Evolutionary conservation across 2,888 invertebrate genomes (phyloP).

Genomic region (Mantis religiosa): DNA sequence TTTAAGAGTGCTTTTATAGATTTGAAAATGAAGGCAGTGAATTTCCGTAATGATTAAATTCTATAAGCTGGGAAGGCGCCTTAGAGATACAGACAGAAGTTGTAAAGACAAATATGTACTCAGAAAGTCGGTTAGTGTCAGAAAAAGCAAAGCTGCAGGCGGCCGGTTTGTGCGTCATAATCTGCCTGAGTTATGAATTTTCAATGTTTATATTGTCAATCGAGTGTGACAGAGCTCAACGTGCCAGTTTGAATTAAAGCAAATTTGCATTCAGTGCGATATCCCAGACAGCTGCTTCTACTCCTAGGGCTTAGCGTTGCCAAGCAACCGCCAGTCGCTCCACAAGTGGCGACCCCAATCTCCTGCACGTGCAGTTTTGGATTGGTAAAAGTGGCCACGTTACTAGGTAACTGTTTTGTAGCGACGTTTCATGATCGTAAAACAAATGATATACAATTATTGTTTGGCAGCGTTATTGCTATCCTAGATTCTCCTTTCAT

Average conservation of each 20-base stretch:
- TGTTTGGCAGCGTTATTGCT: too few relatives aligned
- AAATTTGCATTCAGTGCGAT: conserved; percentile 28
- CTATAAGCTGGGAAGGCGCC: too few relatives aligned
- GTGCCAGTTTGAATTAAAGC: conserved; percentile 24
- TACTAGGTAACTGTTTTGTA: too few relatives aligned
- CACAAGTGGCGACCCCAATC: background rate
- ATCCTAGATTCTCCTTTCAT: too few relatives aligned
- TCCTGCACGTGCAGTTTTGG: background rate
- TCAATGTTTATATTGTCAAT: conserved; percentile 27
- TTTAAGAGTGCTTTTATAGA: too few relatives aligned
- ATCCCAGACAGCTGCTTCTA: conserved; percentile 10
- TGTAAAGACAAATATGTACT: background rate
- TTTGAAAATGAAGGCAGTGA: too few relatives aligned
- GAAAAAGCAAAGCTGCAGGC: background rate
- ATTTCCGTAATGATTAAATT: too few relatives aligned
- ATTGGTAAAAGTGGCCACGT: too few relatives aligned
- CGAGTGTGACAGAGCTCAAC: conserved; percentile 18
- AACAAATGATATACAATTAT: too few relatives aligned
- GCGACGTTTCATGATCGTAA: too few relatives aligned
- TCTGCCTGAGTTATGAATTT: conserved; percentile 20
- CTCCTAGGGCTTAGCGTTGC: background rate
- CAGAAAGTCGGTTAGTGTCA: background rate
- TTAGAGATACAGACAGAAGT: background rate
- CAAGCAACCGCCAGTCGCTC: background rate
- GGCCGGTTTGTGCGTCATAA: background rate